Conservation (phyloP, 2,888 invertebrate genomes). For the Tetragonula carbonaria region DNA sequence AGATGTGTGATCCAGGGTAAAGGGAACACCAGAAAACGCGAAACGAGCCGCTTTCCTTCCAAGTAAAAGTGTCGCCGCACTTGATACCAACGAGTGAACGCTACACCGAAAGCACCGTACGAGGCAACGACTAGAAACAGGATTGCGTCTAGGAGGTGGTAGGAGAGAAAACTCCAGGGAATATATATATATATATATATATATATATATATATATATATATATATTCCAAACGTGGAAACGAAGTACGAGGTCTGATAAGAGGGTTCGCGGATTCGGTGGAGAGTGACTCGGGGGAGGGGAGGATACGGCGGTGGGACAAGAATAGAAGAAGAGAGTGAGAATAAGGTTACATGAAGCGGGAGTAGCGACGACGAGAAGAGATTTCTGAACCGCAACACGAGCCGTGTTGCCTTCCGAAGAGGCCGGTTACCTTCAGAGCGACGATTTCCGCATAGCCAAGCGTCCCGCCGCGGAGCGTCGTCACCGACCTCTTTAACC, state of each 20-base stretch:
- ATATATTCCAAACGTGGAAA: slow-evolving; percentile 28
- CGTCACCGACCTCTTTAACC: slow-evolving; percentile 96
- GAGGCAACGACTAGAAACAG: slow-evolving; percentile 77
- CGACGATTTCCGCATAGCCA: slow-evolving; percentile 97
- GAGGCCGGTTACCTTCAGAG: slow-evolving; percentile 93
- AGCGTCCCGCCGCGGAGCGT: slow-evolving; percentile 94
- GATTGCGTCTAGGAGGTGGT: slow-evolving; percentile 45
- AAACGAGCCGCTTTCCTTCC: slow-evolving; percentile 20
- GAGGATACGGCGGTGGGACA: not conserved
- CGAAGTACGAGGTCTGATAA: slow-evolving; percentile 30
- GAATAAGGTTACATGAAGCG: slow-evolving; percentile 35
- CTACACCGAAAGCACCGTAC: slow-evolving; percentile 83
- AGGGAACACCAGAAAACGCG: too few relatives aligned
- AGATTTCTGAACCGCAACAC: slow-evolving; percentile 68
- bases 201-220: too few relatives aligned
- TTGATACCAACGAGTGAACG: slow-evolving; percentile 73
- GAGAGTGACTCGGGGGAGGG: not conserved
- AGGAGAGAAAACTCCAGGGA: slow-evolving; percentile 26
- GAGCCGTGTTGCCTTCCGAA: slow-evolving; percentile 68
- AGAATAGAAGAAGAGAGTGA: slow-evolving; percentile 30
- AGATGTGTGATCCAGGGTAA: not conserved
- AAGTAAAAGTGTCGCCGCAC: slow-evolving; percentile 49
- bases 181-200: too few relatives aligned
- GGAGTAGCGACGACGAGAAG: slow-evolving; percentile 58
- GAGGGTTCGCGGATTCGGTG: slow-evolving; percentile 22